Evolutionary conservation across 2,797 vertebrate species (phyloP).

Genomic region (Ctenosaura bakeri): DNA sequence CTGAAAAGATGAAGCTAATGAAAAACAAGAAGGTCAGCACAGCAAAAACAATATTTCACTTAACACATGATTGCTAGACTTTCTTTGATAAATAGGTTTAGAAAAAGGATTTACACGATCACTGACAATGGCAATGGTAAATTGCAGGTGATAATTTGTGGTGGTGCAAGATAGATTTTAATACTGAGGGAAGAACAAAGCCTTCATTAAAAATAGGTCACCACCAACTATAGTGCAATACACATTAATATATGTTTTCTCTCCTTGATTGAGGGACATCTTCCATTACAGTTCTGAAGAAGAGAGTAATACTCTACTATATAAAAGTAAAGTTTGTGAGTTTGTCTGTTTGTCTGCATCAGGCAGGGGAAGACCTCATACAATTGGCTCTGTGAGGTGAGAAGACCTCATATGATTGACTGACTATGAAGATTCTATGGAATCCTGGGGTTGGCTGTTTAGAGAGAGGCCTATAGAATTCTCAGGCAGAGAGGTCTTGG

Average conservation of each 20-base stretch:
- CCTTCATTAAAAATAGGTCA: background rate
- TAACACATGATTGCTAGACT: constrained; percentile 43
- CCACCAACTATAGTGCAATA: background rate
- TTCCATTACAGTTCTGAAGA: background rate
- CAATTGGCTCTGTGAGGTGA: no score
- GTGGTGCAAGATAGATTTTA: constrained; percentile 45
- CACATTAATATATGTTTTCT: no score
- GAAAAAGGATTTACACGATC: constrained; percentile 43
- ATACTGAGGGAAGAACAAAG: background rate
- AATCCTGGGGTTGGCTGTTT: no score
- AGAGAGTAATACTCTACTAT: background rate
- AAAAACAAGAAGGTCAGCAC: constrained; percentile 59
- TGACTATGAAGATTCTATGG: no score
- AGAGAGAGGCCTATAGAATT: no score
- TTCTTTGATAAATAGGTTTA: constrained; percentile 47
- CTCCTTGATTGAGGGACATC: background rate
- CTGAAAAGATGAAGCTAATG: constrained; percentile 46
- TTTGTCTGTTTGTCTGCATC: no score
- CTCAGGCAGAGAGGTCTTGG: no score
- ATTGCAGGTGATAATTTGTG: constrained; percentile 40
- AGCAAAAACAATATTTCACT: constrained; percentile 58
- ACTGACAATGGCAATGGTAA: background rate
- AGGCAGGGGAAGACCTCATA: no score
- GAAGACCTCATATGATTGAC: no score
- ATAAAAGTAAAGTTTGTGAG: no score